Percentiles rank a stretch among this genome's conserved stretches.
These are phyloP conservation scores for Arenicola marina DNA, from an alignment of 2,888 invertebrate genomes.

Conservation along the genomic window DNA sequence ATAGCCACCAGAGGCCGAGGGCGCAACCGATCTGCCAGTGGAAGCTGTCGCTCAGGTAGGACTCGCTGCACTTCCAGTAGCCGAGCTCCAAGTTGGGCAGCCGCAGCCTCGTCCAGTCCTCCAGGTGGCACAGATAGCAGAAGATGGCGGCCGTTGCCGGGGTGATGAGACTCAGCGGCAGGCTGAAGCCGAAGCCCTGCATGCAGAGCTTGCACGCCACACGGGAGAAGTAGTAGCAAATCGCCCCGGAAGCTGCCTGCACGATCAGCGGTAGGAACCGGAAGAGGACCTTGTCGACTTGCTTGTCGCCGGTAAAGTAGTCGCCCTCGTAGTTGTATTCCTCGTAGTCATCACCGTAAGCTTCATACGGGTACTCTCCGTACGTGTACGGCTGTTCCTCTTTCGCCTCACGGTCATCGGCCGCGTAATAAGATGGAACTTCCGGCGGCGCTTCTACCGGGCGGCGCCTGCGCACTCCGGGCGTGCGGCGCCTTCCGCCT, in stretches of 20 bases:
- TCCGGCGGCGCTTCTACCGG: background rate
- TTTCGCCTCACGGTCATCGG: background rate
- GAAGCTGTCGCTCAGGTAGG: slow-evolving; percentile 20
- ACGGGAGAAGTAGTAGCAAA: slow-evolving; percentile 63
- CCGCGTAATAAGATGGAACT: background rate
- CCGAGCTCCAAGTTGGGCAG: slow-evolving; percentile 32
- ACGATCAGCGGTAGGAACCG: slow-evolving; percentile 41
- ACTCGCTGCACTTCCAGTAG: slow-evolving; percentile 32
- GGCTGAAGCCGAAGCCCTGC: slow-evolving; percentile 61
- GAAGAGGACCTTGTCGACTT: slow-evolving; percentile 24
- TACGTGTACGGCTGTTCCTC: background rate
- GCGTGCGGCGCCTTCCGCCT: background rate
- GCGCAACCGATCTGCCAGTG: slow-evolving; percentile 36
- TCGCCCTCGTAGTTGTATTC: background rate
- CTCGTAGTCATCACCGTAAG: slow-evolving; percentile 4
- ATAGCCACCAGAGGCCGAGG: slow-evolving; percentile 36
- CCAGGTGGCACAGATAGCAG: slow-evolving; percentile 37
- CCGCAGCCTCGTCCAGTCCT: slow-evolving; percentile 20
- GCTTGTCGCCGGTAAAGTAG: background rate
- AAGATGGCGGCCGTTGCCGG: slow-evolving; percentile 55
- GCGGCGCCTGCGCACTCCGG: background rate
- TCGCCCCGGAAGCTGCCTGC: slow-evolving; percentile 49
- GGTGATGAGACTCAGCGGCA: slow-evolving; percentile 58
- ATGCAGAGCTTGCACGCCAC: slow-evolving; percentile 65
- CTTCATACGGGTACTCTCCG: background rate